Evolutionary conservation across 2,888 invertebrate genomes (phyloP), one percentile per base, ranked within the genome.

Genomic region (Mesorhabditis belari): DNA sequence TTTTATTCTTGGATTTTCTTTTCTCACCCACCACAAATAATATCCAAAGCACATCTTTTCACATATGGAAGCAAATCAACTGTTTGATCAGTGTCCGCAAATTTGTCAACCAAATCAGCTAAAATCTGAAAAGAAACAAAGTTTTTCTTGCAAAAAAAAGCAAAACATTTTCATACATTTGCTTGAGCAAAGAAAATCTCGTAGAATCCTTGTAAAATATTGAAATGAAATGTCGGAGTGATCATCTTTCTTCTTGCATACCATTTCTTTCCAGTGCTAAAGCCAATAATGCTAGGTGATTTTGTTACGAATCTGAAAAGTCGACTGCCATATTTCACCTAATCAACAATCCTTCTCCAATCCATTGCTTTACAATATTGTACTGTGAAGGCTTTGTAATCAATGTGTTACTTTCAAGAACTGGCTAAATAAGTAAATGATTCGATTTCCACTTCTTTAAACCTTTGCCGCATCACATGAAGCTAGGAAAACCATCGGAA

Each of bases 211-310:
- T 83, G 75, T 50, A 85, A 77, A 54, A 85, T 83, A 51, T 81
- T 80, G 71, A 84, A 85, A 71, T 85, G 85, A 67, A 85, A 85
- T 3, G 85, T 81, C 21, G 85, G 84, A 1, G 85, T 85, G 52
- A 85, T 73, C 71, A 85, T 74, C 67, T 82, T 82, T 23, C 85
- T 73, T 44, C 84, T 75, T 0, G 67, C 64, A 23, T 79, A 79
- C 85, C 85, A 85, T 74, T 84, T 84, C 4, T 73, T 70, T 5
- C 83, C 83, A 28, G 81, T 81, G 71, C 84, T 83, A 61, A 27
- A 76, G 59, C 6, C 35, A 12, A n/a, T n/a, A n/a, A n/a, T n/a
- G n/a, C n/a, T n/a, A n/a, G n/a, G n/a, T n/a, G n/a, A n/a, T n/a
- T n/a, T n/a, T n/a, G n/a, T n/a, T 58, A 35, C 52, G 5, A 26